Base-by-base conservation (phyloP, 2,113 vertebrate species). In the Corapipo altera region DNA sequence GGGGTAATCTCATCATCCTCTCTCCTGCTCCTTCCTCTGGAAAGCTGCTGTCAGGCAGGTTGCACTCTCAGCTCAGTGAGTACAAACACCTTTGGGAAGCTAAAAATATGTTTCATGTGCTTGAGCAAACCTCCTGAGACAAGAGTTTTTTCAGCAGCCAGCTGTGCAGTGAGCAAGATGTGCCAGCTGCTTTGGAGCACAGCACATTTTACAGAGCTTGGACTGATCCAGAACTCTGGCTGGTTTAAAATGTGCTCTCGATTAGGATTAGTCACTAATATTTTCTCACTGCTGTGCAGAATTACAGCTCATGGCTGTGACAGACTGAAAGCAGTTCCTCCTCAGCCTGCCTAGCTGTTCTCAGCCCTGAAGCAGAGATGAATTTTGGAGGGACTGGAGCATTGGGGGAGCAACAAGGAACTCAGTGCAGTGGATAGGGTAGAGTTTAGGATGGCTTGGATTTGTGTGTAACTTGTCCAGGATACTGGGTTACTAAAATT, bases 101-200 rank as follows among this genome's bases (percentile, higher is more conserved):
- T 96, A 89, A 94, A 96, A 97, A 70, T 69, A 80, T 20, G 41
- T 88, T 89, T 88, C 2, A 19, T 82, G 64, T 78, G 84, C 88
- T 79, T 55, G 52, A 78, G 85, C 39, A 94, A 80, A 72, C 82
- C 80, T 64, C 79, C 91, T 12, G 64, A 91, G 95, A 91, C 12
- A 61, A 58, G 91, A 49, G 24, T 86, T 91, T 77, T 67, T 55
- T 95, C 71, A 82, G 79, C 73, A 77, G 89, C 94, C 96, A 95
- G 86, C 90, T 94, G 80, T 91, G 95, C 75, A 71, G 72, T 27
- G 55, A 93, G 72, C 27, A 94, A 71, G 81, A 88, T 65, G 78
- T 46, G n/a, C 92, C 70, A 85, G 59, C 48, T 94, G 33, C 52
- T 74, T 74, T 51, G 26, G 28, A 85, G 59, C 30, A 41, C 33